Evolutionary conservation across 2,113 vertebrate genomes (phyloP), one percentile per base, ranked within the genome.

Genomic region (Climacteris rufus): DNA sequence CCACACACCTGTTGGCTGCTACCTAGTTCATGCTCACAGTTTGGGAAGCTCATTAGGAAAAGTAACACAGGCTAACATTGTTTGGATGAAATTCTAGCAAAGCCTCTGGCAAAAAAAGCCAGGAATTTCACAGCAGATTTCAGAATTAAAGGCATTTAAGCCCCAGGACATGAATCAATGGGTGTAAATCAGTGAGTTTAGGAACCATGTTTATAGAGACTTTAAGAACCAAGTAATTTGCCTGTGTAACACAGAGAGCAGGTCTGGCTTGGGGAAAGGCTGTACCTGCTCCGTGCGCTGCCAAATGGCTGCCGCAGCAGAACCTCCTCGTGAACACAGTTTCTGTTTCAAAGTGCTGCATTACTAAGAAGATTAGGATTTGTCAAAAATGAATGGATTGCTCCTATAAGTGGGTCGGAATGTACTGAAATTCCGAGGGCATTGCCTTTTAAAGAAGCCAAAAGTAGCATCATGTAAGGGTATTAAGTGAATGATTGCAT

Each of bases 381-480:
- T 92, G 86, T 64, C 64, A 79, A 76, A 93, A 89, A 90, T 81
- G 81, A 93, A 85, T 85, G 86, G 82, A 96, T 96, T 95, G 87
- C 68, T 92, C 88, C 83, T 89, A 90, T 78, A 97, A 96, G 87
- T 97, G 94, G 96, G 96, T 96, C 86, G 57, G 95, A 96, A 93
- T 96, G 96, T 96, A 93, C 96, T 60, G 86, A 95, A 96, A 93
- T 92, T 92, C 71, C 4, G n/a, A 96, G 90, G 65, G 57, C 94
- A 96, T 33, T 87, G 86, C 68, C 92, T 96, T 95, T 83, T 52
- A 94, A 96, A 96, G 80, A 81, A 96, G 59, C 37, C 96, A 79
- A 83, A 95, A 97, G 90, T 79, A 92, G 85, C 2, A 0, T 74
- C 86, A 70, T 45, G 40, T 23, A 90, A 90, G 75, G 66, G 50